Evolutionary conservation across 1,140 invertebrate species (phyloP).

Genomic region (Gonioctena quinquepunctata): DNA sequence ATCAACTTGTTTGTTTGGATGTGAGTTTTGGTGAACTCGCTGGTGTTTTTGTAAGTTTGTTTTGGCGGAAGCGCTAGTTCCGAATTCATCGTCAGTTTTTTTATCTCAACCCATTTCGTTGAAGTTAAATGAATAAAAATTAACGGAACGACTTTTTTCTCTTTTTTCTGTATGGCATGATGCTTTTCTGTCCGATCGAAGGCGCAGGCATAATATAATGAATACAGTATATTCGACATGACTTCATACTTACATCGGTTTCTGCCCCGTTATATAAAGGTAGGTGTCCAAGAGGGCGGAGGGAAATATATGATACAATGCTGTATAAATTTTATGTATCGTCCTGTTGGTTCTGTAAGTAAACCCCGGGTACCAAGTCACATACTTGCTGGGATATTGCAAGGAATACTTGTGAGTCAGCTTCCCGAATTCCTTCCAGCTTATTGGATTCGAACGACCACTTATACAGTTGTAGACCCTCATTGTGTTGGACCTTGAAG

Average conservation of each 20-base stretch:
- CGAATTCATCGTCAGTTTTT: too few species aligned
- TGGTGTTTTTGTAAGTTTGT: too few species aligned
- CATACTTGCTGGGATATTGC: constrained; percentile 76
- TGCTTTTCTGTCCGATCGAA: too few species aligned
- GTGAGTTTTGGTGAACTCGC: too few species aligned
- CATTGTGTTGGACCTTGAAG: constrained; percentile 60
- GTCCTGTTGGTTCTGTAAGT: constrained; percentile 74
- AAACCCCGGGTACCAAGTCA: constrained; percentile 86
- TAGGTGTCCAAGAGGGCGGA: constrained; percentile 78
- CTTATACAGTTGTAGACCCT: constrained; percentile 92
- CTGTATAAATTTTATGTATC: constrained; percentile 72
- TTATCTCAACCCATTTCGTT: too few species aligned
- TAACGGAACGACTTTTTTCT: too few species aligned
- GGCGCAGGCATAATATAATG: too few species aligned
- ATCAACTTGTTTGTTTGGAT: too few species aligned
- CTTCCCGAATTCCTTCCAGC: constrained; percentile 78
- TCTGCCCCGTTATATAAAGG: constrained; percentile 70
- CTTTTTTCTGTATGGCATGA: too few species aligned
- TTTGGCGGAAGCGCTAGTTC: too few species aligned
- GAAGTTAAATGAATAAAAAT: too few species aligned
- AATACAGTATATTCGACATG: too few species aligned
- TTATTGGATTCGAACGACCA: constrained; percentile 79
- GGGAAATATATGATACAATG: constrained; percentile 76
- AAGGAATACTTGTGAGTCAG: constrained; percentile 72
- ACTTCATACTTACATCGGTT: constrained; percentile 72